A percentile compares a stretch with the other conserved stretches of the same genome.
Conservation (phyloP, 2,797 vertebrate species). For the Lagocephalus sceleratus region DNA sequence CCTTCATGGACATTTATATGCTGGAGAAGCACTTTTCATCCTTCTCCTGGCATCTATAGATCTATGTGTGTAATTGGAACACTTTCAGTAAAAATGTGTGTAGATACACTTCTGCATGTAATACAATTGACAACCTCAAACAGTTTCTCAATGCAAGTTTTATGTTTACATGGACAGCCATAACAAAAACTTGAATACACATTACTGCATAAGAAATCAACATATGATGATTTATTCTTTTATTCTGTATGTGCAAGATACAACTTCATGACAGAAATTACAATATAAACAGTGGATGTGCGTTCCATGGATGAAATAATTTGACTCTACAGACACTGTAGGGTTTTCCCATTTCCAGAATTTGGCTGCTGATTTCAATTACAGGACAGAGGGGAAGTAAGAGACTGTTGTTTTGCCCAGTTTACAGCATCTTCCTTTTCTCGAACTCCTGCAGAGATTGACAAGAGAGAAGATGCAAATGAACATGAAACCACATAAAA, state of each 20-base stretch:
- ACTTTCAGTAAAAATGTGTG: not conserved
- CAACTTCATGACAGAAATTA: conserved; percentile 62
- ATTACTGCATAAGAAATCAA: conserved; percentile 45
- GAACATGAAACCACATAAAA: conserved; percentile 47
- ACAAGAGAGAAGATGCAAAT: conserved; percentile 33
- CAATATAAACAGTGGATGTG: conserved; percentile 61
- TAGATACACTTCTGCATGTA: too few relatives aligned
- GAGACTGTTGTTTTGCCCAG: conserved; percentile 38
- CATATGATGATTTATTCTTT: conserved; percentile 52
- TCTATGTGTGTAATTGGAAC: not conserved
- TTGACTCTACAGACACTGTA: conserved; percentile 35
- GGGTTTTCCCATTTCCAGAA: conserved; percentile 44
- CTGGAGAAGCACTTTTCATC: not conserved
- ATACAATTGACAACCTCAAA: not conserved
- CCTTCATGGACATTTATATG: not conserved
- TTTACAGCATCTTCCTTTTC: conserved; percentile 95
- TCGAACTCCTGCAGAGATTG: conserved; percentile 88
- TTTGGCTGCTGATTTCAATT: conserved; percentile 52
- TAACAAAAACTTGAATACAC: conserved; percentile 41
- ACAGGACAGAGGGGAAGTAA: conserved; percentile 19
- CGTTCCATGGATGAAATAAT: conserved; percentile 37
- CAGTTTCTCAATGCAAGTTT: not conserved
- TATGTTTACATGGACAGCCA: conserved; percentile 58
- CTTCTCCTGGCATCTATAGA: not conserved
- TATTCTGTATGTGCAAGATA: conserved; percentile 54